Evolutionary conservation across 1,140 invertebrate species (phyloP).

Genomic region (Brachionus manjavacas): DNA sequence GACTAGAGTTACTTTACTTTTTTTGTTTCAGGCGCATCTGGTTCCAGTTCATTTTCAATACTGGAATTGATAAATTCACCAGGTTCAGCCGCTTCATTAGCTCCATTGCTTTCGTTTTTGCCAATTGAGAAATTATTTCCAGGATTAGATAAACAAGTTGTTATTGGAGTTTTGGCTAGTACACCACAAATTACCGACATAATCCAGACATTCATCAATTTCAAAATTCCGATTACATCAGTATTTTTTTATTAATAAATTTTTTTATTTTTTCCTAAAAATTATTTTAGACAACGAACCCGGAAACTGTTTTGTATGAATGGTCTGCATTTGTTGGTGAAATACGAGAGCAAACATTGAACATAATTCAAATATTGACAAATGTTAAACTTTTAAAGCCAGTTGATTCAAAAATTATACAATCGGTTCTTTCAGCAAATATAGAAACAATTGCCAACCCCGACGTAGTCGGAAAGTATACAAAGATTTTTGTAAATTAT

Average conservation of each 20-base stretch:
- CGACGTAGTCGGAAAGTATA: constrained; percentile 35
- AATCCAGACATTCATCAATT: neutral
- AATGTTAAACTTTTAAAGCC: constrained; percentile 25
- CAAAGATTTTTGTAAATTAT: neutral
- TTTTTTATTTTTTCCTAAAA: neutral
- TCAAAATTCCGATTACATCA: constrained; percentile 1
- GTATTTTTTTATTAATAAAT: neutral
- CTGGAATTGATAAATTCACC: neutral
- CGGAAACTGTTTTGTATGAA: constrained; percentile 1
- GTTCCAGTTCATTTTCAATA: constrained; percentile 1
- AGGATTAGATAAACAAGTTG: neutral
- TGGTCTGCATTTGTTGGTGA: constrained; percentile 17
- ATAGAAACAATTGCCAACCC: constrained; percentile 32
- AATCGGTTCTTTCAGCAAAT: constrained; percentile 18
- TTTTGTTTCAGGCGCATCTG: neutral
- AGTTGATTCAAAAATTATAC: constrained; percentile 27
- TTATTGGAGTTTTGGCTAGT: neutral
- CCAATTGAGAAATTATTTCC: constrained; percentile 26
- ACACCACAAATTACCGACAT: neutral
- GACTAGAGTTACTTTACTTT: neutral
- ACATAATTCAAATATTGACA: constrained; percentile 26
- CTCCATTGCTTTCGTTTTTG: neutral
- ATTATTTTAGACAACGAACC: neutral
- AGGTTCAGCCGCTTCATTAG: neutral
- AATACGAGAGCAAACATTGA: constrained; percentile 2